Evolutionary conservation across 2,888 invertebrate genomes (phyloP).

Genomic region (Eumacrocentrus americanus): DNA sequence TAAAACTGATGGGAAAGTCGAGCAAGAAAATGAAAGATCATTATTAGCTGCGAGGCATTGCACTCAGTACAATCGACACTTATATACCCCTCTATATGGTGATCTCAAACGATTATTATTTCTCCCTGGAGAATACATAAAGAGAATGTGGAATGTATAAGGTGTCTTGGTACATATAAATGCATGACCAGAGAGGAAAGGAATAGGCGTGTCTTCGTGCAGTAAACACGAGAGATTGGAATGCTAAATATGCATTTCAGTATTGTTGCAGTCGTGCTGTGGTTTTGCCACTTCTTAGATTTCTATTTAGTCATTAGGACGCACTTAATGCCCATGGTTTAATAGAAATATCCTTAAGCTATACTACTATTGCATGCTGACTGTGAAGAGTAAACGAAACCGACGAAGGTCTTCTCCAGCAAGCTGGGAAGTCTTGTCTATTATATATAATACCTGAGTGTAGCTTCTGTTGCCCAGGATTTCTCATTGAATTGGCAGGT

Average conservation of each 20-base stretch:
- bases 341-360: no score
- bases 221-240: conserved; percentile 30
- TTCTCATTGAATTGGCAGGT: conserved; percentile 19
- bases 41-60: not conserved
- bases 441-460: not conserved
- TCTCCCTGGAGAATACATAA: not conserved
- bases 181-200: not conserved
- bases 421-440: not conserved
- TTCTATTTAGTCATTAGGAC: not conserved
- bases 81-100: not conserved
- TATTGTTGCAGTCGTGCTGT: not conserved
- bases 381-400: not conserved
- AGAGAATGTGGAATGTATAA: not conserved
- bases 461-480: no score
- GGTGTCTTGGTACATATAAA: no score
- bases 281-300: conserved; percentile 11
- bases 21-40: conserved; percentile 3
- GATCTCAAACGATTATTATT: not conserved
- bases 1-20: conserved; percentile 5
- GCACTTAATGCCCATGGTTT: no score
- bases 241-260: conserved; percentile 29
- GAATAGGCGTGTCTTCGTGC: conserved; percentile 13
- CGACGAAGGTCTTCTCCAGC: not conserved
- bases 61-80: not conserved
- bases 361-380: no score